Evolutionary conservation across 2,113 vertebrate species (phyloP).

Genomic region (Corythaeola cristata): DNA sequence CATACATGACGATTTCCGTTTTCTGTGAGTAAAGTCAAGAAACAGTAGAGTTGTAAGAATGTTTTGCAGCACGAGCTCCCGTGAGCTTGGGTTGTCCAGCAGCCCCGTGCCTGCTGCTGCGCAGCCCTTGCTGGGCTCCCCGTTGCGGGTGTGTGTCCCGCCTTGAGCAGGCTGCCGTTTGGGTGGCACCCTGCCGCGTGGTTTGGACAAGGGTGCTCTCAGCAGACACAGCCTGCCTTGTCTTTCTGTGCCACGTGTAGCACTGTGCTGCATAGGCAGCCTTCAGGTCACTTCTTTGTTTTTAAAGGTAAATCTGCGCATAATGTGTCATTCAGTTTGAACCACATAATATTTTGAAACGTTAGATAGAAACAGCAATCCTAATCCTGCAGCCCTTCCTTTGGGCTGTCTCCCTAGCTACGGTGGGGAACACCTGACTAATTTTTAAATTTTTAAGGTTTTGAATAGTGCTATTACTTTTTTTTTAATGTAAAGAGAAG

Average conservation of each 20-base stretch:
- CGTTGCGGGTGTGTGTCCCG: rapidly evolving
- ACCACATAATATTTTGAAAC: rapidly evolving
- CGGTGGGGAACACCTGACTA: background rate
- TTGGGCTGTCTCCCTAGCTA: background rate
- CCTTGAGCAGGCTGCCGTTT: rapidly evolving
- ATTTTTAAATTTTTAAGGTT: background rate
- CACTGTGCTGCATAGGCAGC: background rate
- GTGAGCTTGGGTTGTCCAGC: too few relatives aligned
- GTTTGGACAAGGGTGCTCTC: background rate
- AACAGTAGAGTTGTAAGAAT: background rate
- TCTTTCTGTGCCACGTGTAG: too few relatives aligned
- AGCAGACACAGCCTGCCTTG: too few relatives aligned
- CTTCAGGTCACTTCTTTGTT: background rate
- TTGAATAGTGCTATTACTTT: background rate
- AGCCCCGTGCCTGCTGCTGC: rapidly evolving
- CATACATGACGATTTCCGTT: rapidly evolving
- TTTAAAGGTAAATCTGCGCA: background rate
- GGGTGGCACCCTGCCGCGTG: rapidly evolving
- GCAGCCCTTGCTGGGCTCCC: background rate
- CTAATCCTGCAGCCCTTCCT: background rate
- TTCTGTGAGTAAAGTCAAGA: background rate
- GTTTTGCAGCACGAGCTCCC: background rate
- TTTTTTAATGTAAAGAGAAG: background rate
- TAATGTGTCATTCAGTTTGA: background rate
- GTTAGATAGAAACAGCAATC: background rate